Percentiles rank a stretch among this genome's conserved stretches.
Conservation (phyloP, 1,140 invertebrate species). For the Aleiodes sp. region DNA sequence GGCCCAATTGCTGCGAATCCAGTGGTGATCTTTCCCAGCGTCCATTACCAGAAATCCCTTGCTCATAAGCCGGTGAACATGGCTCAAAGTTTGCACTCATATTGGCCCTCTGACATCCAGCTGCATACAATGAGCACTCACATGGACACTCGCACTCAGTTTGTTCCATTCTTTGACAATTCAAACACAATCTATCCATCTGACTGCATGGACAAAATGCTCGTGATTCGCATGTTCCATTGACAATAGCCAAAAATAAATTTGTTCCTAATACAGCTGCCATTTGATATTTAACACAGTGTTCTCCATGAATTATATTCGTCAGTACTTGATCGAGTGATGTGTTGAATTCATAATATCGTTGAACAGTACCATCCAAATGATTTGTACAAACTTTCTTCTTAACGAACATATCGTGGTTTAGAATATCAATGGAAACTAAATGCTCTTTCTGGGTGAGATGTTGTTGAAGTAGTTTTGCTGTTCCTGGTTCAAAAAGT, state of each 20-base stretch:
- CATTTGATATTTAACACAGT: slow-evolving; percentile 90
- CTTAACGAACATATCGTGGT: slow-evolving; percentile 82
- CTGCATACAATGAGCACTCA: slow-evolving; percentile 82
- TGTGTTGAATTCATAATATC: slow-evolving; percentile 84
- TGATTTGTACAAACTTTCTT: slow-evolving; percentile 85
- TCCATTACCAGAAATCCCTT: slow-evolving; percentile 40
- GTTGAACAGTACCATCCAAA: slow-evolving; percentile 78
- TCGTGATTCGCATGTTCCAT: slow-evolving; percentile 78
- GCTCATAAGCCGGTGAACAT: slow-evolving; percentile 56
- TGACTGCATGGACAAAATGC: slow-evolving; percentile 95
- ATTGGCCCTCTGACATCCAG: slow-evolving; percentile 61
- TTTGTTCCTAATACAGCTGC: slow-evolving; percentile 85
- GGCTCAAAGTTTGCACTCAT: slow-evolving; percentile 52
- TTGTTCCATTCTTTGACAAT: slow-evolving; percentile 94
- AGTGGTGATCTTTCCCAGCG: neutral
- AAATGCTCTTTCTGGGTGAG: slow-evolving; percentile 86
- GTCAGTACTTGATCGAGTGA: slow-evolving; percentile 78
- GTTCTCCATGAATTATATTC: slow-evolving; percentile 87
- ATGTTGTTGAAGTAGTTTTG: slow-evolving; percentile 74
- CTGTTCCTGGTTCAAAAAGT: slow-evolving; percentile 73
- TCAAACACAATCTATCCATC: slow-evolving; percentile 86
- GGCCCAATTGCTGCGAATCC: neutral
- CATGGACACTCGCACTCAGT: slow-evolving; percentile 95
- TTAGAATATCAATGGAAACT: slow-evolving; percentile 88
- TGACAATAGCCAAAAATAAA: slow-evolving; percentile 87